A percentile compares a stretch with the other conserved stretches of the same genome.
phyloP scores from a whole-genome alignment of 2,888 invertebrate species.

The Standfussiana lucernea region DNA sequence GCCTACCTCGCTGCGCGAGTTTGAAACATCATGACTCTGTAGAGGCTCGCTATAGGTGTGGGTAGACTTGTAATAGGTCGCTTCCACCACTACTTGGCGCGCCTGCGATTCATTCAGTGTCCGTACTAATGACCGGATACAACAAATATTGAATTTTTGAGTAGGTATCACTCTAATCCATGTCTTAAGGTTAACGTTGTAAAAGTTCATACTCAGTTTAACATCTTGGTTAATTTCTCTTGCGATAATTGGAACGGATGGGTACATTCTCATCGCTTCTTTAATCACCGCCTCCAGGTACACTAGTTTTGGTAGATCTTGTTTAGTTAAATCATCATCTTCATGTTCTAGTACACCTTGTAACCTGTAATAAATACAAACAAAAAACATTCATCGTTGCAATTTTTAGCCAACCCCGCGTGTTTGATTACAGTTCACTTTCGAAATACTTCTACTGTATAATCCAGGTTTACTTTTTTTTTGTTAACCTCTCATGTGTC shows the following conservation, averaged over 20 bases:
- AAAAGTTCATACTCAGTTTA: background rate
- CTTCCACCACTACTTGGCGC: no score
- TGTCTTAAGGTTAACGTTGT: background rate
- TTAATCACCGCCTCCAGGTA: background rate
- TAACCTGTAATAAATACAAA: background rate
- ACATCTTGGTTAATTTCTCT: background rate
- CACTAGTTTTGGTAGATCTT: background rate
- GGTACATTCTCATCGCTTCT: background rate
- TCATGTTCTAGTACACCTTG: background rate
- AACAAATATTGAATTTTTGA: no score
- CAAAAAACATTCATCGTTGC: background rate
- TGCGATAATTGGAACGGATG: background rate
- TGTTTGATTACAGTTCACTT: background rate
- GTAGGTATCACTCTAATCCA: background rate
- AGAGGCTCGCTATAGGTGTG: no score
- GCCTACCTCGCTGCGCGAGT: no score
- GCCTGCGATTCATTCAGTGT: no score
- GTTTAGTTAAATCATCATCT: background rate
- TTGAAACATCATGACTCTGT: no score
- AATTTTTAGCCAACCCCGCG: background rate
- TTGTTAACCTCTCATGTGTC: no score
- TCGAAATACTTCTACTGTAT: no score
- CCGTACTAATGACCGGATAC: no score
- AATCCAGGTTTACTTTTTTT: no score
- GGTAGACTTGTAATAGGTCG: no score